Evolutionary conservation across 64 coral and sea anemone species (phyloP).

Genomic region (Actinia tenebrosa): DNA sequence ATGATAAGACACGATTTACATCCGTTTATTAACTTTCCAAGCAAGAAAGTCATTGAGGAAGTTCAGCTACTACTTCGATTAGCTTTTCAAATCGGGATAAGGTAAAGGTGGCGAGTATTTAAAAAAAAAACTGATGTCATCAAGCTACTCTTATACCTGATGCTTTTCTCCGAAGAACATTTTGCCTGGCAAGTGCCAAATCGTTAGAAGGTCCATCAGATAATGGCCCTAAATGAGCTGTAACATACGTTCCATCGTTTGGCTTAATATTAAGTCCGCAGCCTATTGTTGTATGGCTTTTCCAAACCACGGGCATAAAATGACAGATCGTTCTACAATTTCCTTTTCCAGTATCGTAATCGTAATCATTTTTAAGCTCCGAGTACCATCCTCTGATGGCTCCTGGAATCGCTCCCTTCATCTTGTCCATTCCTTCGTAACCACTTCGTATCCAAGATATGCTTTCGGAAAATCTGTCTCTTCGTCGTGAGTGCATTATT

Average conservation of each 20-base stretch:
- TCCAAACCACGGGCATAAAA: slow-evolving; percentile 37
- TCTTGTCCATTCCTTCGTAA: slow-evolving; percentile 29
- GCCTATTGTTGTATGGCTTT: slow-evolving; percentile 21
- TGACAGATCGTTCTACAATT: background rate
- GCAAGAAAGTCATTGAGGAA: too few relatives aligned
- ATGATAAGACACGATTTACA: too few relatives aligned
- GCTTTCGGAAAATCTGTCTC: slow-evolving; percentile 46
- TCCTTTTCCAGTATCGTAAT: slow-evolving; percentile 24
- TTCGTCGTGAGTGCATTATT: slow-evolving; percentile 23
- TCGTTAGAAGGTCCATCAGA: background rate
- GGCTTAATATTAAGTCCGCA: slow-evolving; percentile 50
- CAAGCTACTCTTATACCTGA: slow-evolving; percentile 9
- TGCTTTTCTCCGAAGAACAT: slow-evolving; percentile 32
- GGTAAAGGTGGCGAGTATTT: background rate
- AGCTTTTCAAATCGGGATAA: too few relatives aligned
- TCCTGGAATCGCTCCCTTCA: slow-evolving; percentile 34
- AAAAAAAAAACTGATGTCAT: background rate
- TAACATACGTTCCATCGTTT: slow-evolving; percentile 51
- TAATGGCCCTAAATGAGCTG: slow-evolving; percentile 39
- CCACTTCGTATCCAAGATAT: slow-evolving; percentile 70
- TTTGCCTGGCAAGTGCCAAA: slow-evolving; percentile 2
- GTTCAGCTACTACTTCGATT: too few relatives aligned
- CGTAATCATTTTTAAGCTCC: slow-evolving; percentile 37
- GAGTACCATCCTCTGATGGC: slow-evolving; percentile 44
- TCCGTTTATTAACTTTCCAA: too few relatives aligned